Evolutionary conservation across 2,888 invertebrate species (phyloP).

Genomic region (Campopleginae sp.): DNA sequence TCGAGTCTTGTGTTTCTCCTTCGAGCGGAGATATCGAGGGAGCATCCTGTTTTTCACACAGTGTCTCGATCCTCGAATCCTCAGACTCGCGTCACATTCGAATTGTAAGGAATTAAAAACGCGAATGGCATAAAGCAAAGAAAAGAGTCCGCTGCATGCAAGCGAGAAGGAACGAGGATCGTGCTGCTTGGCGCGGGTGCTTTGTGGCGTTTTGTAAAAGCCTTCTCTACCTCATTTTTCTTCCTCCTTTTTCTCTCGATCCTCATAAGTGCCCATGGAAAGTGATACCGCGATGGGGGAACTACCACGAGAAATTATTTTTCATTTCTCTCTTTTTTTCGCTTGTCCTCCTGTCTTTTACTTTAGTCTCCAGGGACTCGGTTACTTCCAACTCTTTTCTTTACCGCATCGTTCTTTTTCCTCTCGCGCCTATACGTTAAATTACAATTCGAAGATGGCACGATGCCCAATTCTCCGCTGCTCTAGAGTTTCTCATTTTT

Average conservation of each 20-base stretch:
- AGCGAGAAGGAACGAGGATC: too few relatives aligned
- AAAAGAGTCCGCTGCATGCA: conserved; percentile 65
- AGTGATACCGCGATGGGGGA: conserved; percentile 64
- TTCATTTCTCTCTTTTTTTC: conserved; percentile 43
- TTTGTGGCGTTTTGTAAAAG: conserved; percentile 77
- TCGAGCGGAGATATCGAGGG: conserved; percentile 32
- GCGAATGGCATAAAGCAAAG: conserved; percentile 79
- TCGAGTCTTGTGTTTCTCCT: neutral
- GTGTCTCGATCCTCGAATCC: conserved; percentile 56
- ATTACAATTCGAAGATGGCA: conserved; percentile 20
- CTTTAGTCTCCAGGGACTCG: conserved; percentile 64
- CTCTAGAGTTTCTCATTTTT: neutral
- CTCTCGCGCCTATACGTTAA: conserved; percentile 48
- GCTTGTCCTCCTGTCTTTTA: conserved; percentile 57
- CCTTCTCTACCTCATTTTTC: conserved; percentile 63
- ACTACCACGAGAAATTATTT: conserved; percentile 29
- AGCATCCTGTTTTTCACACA: conserved; percentile 72
- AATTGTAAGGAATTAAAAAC: conserved; percentile 79
- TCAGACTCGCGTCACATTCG: conserved; percentile 69
- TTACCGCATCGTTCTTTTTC: conserved; percentile 69
- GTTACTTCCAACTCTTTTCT: conserved; percentile 61
- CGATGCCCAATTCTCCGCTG: neutral
- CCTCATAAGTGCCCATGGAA: conserved; percentile 33
- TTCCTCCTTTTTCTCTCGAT: conserved; percentile 54
- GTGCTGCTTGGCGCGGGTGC: conserved; percentile 74